These are phyloP conservation scores for Aphidius gifuensis DNA, from an alignment of 1,140 invertebrate species.

Conservation along the genomic window DNA sequence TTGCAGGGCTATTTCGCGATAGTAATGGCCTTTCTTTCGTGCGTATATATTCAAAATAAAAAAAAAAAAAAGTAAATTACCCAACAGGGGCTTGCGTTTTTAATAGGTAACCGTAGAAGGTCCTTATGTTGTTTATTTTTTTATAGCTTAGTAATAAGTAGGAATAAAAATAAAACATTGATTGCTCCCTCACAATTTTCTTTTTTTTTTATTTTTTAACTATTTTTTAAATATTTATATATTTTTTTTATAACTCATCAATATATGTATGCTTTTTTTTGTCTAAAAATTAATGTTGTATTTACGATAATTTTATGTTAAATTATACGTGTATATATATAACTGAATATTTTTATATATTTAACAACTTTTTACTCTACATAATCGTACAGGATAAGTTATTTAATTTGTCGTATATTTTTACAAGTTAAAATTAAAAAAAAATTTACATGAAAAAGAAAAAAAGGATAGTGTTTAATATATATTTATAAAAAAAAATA, in stretches of 20 bases:
- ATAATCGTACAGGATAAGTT: too few relatives aligned
- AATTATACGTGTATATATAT: too few relatives aligned
- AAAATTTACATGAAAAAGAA: too few relatives aligned
- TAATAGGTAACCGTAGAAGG: constrained; percentile 9
- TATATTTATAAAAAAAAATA: too few relatives aligned
- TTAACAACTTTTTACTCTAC: too few relatives aligned
- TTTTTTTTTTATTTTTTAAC: constrained; percentile 1
- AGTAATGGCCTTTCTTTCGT: constrained; percentile 19
- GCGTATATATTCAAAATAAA: background rate
- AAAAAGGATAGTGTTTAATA: too few relatives aligned
- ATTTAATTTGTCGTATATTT: too few relatives aligned
- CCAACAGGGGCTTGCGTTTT: background rate
- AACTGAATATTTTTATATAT: too few relatives aligned
- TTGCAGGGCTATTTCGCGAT: constrained; percentile 16
- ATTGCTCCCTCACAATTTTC: background rate
- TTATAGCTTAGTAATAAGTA: constrained; percentile 25
- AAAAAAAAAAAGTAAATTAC: background rate
- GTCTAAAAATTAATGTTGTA: too few relatives aligned
- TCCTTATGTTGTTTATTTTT: constrained; percentile 4
- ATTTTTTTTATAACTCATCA: background rate
- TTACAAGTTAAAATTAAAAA: too few relatives aligned
- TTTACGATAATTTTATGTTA: too few relatives aligned
- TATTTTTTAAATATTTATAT: background rate
- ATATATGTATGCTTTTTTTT: too few relatives aligned
- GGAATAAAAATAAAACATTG: constrained; percentile 21